Conservation (phyloP, 2,888 invertebrate species). For the Microctonus hyperodae region DNA sequence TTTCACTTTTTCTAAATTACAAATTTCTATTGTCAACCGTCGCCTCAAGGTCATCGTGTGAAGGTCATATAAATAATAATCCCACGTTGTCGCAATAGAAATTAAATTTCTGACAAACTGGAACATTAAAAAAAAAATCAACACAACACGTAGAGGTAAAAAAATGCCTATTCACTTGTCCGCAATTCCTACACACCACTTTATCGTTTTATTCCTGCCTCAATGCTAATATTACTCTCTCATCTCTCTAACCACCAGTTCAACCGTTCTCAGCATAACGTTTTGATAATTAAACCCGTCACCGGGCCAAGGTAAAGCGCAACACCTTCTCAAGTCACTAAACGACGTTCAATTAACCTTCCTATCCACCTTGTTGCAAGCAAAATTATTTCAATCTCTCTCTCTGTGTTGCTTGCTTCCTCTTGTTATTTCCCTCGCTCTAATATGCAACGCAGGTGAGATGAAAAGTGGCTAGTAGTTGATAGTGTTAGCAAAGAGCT, state of each 20-base stretch:
- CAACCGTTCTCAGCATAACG: slow-evolving; percentile 4
- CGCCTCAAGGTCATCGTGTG: slow-evolving; percentile 6
- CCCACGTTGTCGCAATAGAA: background rate
- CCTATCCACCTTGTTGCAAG: slow-evolving; percentile 13
- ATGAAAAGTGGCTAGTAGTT: background rate
- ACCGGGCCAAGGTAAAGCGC: slow-evolving; percentile 3
- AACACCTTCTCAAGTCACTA: slow-evolving; percentile 21
- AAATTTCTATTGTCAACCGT: slow-evolving; percentile 11
- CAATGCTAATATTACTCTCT: background rate
- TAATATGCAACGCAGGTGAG: background rate
- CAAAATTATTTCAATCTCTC: slow-evolving; percentile 19
- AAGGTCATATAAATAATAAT: slow-evolving; percentile 7
- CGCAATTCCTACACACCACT: too few species aligned
- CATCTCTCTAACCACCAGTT: background rate
- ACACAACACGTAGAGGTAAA: background rate
- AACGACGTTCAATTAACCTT: slow-evolving; percentile 32
- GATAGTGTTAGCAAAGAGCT: background rate
- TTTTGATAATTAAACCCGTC: slow-evolving; percentile 27
- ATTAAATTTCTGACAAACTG: background rate
- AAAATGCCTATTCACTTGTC: too few species aligned
- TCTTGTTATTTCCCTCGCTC: background rate
- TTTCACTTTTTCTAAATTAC: slow-evolving; percentile 8
- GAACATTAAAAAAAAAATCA: background rate
- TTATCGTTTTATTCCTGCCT: background rate
- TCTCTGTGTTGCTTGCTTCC: background rate